Evolutionary conservation across 1,140 invertebrate species (phyloP).

Genomic region (Cydia amplana): DNA sequence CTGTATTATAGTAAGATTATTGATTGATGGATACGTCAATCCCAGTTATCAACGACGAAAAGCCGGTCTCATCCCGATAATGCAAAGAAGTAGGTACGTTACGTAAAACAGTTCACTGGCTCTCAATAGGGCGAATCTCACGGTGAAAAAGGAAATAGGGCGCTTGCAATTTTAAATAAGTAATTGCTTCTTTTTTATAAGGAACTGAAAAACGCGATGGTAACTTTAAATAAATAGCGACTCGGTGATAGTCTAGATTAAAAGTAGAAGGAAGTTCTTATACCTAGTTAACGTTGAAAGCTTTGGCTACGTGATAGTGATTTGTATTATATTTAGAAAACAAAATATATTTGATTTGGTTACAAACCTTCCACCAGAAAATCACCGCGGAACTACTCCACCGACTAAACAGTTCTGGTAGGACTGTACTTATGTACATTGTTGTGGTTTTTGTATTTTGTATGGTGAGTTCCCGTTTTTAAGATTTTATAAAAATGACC

Average conservation of each 20-base stretch:
- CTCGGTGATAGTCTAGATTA: neutral
- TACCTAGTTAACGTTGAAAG: too few relatives aligned
- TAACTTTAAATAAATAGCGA: neutral
- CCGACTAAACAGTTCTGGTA: too few relatives aligned
- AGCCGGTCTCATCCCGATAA: conserved; percentile 25
- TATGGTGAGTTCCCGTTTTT: too few relatives aligned
- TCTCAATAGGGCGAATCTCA: conserved; percentile 19
- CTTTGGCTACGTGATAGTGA: too few relatives aligned
- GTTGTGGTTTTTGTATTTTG: too few relatives aligned
- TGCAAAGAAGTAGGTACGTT: conserved; percentile 10
- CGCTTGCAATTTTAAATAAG: conserved; percentile 29
- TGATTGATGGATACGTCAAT: neutral
- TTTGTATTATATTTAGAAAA: too few relatives aligned
- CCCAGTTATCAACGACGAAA: neutral
- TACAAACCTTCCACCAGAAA: too few relatives aligned
- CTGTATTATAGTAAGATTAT: too few relatives aligned
- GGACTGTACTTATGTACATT: too few relatives aligned
- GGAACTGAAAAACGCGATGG: neutral
- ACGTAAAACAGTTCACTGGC: conserved; percentile 18
- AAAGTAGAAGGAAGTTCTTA: neutral
- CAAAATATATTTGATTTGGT: too few relatives aligned
- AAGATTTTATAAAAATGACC: too few relatives aligned
- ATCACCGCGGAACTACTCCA: too few relatives aligned
- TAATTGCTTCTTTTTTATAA: conserved; percentile 26
- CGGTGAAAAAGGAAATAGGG: conserved; percentile 23